These are phyloP conservation scores for Ophion ellenae DNA, from an alignment of 2,888 invertebrate genomes.

Conservation along the genomic window DNA sequence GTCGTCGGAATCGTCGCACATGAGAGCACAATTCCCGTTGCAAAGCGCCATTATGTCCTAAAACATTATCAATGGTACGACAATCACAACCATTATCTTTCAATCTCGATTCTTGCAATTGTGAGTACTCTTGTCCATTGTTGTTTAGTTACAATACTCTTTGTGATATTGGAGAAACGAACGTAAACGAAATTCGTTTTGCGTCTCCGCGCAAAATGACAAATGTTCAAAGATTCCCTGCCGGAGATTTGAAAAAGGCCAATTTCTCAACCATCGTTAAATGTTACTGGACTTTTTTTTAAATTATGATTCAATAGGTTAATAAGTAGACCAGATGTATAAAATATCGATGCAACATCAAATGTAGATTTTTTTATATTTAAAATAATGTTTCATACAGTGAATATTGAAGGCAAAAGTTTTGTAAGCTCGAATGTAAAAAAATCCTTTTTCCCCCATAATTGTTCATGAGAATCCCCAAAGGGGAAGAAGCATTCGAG, in stretches of 20 bases:
- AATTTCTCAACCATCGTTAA: no score
- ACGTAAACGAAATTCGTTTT: background rate
- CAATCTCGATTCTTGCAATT: background rate
- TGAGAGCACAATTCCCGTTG: conserved; percentile 80
- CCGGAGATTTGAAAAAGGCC: background rate
- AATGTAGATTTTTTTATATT: background rate
- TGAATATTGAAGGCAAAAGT: background rate
- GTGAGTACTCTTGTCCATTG: conserved; percentile 27
- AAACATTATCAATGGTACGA: conserved; percentile 71
- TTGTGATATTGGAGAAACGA: background rate
- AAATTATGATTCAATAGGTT: background rate
- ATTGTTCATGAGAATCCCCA: background rate
- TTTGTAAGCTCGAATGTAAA: background rate
- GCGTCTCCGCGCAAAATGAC: background rate
- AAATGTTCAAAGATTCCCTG: background rate
- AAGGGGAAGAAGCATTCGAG: background rate
- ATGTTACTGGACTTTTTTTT: background rate
- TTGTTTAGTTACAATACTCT: conserved; percentile 8
- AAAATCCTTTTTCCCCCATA: background rate
- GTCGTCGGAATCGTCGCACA: conserved; percentile 81
- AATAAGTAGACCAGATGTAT: background rate
- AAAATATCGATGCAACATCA: background rate
- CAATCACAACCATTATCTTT: conserved; percentile 12
- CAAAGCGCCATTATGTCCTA: conserved; percentile 82
- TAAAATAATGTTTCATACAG: background rate